Conservation (phyloP, 1,140 invertebrate genomes). For the Patella vulgata region DNA sequence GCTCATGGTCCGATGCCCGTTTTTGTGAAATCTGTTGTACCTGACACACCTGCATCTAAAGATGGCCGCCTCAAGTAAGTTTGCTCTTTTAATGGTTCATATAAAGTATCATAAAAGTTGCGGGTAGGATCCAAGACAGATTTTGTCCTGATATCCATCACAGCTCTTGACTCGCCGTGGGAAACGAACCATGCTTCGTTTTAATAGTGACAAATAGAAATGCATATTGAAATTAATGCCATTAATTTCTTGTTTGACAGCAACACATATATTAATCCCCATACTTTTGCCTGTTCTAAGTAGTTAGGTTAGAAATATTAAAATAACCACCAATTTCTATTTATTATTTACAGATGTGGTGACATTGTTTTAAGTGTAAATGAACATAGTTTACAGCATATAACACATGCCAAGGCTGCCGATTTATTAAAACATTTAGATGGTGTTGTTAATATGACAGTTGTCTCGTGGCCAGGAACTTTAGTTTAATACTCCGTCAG, state of each 20-base stretch:
- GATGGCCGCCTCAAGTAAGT: constrained; percentile 67
- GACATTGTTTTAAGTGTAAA: constrained; percentile 70
- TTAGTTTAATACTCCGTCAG: constrained; percentile 49
- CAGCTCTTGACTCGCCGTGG: too few species aligned
- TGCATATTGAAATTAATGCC: too few species aligned
- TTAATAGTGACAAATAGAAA: too few species aligned
- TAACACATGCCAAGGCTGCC: constrained; percentile 68
- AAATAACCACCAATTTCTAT: too few species aligned
- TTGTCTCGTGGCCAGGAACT: constrained; percentile 66
- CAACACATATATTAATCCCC: too few species aligned
- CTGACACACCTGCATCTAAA: constrained; percentile 68
- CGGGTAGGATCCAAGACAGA: too few species aligned
- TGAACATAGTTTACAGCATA: constrained; percentile 66
- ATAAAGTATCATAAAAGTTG: too few species aligned
- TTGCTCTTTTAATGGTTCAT: not conserved
- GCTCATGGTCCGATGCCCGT: constrained; percentile 67
- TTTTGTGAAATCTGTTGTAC: constrained; percentile 70
- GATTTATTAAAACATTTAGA: constrained; percentile 61
- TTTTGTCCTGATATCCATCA: too few species aligned
- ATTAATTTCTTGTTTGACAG: too few species aligned
- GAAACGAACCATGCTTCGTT: too few species aligned
- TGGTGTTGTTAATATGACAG: constrained; percentile 58
- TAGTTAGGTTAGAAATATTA: too few species aligned
- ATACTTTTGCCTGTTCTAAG: too few species aligned
- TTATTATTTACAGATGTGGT: constrained; percentile 66